Evolutionary conservation across 2,888 invertebrate genomes (phyloP), one percentile per base, ranked within the genome.

Genomic region (Microchrysa polita): DNA sequence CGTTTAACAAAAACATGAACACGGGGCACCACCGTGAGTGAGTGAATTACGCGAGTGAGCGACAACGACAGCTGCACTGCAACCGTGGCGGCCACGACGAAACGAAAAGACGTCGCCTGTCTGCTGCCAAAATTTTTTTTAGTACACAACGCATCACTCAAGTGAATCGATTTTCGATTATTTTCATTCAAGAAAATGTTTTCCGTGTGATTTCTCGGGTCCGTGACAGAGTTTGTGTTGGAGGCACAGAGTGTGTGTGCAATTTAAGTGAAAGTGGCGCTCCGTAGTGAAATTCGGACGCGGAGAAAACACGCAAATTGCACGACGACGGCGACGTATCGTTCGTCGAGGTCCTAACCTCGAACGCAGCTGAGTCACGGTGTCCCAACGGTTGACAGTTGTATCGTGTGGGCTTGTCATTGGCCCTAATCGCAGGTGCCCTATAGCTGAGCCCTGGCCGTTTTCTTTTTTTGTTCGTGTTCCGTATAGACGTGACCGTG

Each of bases 311-410:
- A 23, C 22, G 18, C 12, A 63, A 42, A 60, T 42, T 10, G 16
- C 42, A 52, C 61, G 69, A 40, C 69, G n/a, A 73, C 73, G 55
- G 27, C n/a, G n/a, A n/a, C n/a, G n/a, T n/a, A n/a, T n/a, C n/a
- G 27, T 5, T 34, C 7, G 27, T 7, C 4, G 27, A 34, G 27
- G 27, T 7, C 27, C 27, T 75, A 75, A 75, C 75, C 75, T 75
- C 71, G 57, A 71, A 63, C 22, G 65, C 12, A 48, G 75, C 75
- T 75, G 75, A 75, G 75, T 75, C 75, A 75, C 75, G 72, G 72
- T n/a, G n/a, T 72, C 44, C 67, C 18, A 61, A 69, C 67, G 20
- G 60, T 48, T 72, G 74, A 72, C 73, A 74, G 63, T 57, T 74
- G 72, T n/a, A n/a, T 73, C 67, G 52, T 7, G 12, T 10, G 60